Base-by-base conservation (phyloP, 2,888 invertebrate genomes). In the Eugnorisma glareosa region DNA sequence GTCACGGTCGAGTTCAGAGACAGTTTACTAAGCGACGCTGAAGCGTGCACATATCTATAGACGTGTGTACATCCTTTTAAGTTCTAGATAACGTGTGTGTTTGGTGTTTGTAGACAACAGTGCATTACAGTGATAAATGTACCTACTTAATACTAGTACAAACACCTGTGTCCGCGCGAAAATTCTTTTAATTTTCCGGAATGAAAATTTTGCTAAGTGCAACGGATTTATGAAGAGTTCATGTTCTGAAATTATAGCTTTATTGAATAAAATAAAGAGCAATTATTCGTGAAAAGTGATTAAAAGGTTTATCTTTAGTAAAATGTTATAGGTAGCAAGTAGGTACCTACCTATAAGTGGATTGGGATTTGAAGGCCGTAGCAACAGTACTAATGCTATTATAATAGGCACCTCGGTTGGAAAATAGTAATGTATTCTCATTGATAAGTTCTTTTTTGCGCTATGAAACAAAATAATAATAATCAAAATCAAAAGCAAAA, bases 21-120 rank as follows among this genome's bases (percentile, higher is more conserved):
- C 91, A 92, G 93, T 93, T 84, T 79, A 83, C 79, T 84, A 87
- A 88, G 90, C 91, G 93, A 90, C 92, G 90, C 87, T 90, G 89
- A 86, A 83, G 88, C 86, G 92, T 83, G 79, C 88, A 88, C 89
- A 77, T 69, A 67, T 43, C 13, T 63, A 64, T 66, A 76, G 83
- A 85, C 81, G 86, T 82, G 48, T 67, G 67, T 78, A 77, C 81
- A 82, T 87, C 79, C 78, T 77, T 81, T 8, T 68, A 78, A n/a
- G 71, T 63, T 79, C 64, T 64, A 75, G 61, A 45, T 59, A 72
- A 28, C 66, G 59, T 63, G 75, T 73, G 64, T 77, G 71, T 67
- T 73, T 77, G n/a, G 37, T 67, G 59, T 59, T 31, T 75, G 28
- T 74, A 57, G 68, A 57, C 54, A 74, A 67, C 64, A 77, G 79